Base-by-base conservation (phyloP, 2,113 vertebrate genomes). In the Sander lucioperca region DNA sequence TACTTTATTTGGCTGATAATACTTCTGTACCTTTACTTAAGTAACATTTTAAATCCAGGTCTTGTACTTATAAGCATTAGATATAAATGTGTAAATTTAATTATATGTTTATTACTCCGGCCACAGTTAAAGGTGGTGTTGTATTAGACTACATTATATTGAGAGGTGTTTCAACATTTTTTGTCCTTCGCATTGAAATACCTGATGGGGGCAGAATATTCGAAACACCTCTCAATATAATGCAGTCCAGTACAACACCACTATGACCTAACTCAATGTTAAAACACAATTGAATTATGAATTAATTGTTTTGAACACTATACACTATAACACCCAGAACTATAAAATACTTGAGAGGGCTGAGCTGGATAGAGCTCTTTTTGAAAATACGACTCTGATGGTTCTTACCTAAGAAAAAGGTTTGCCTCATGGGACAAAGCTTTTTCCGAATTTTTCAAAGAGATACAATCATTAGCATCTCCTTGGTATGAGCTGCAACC, bases 381-480 rank as follows among this genome's bases (percentile, higher is more conserved):
- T 88, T 88, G 69, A 91, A 89, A 85, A 72, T n/a, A 21, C 53
- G 18, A 74, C 74, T 86, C 30, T 76, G 71, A 78, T 82, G 54
- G 61, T 83, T 81, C 58, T 77, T 70, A 79, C 75, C 77, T 83
- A 51, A 79, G 54, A 73, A 68, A 69, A 13, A 82, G 61, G 63
- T 86, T 75, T 74, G 23, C 64, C 85, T 85, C 47, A 8, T 74
- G 85, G 82, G 85, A 71, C 9, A 77, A 85, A 61, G 53, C 19
- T 64, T 81, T 75, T 68, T 59, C 19, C 1, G 10, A 56, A 48
- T 73, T 84, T 82, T 86, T 89, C 80, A 80, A 88, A 89, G 79
- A 47, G 80, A 71, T 70, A 74, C 50, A 73, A 79, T 91, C 87
- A 89, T 94, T 92, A 93, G 83, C 87, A 93, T 92, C 88, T 87